These are phyloP conservation scores for Corythucha ciliata DNA, from an alignment of 2,888 invertebrate genomes.

Conservation along the genomic window DNA sequence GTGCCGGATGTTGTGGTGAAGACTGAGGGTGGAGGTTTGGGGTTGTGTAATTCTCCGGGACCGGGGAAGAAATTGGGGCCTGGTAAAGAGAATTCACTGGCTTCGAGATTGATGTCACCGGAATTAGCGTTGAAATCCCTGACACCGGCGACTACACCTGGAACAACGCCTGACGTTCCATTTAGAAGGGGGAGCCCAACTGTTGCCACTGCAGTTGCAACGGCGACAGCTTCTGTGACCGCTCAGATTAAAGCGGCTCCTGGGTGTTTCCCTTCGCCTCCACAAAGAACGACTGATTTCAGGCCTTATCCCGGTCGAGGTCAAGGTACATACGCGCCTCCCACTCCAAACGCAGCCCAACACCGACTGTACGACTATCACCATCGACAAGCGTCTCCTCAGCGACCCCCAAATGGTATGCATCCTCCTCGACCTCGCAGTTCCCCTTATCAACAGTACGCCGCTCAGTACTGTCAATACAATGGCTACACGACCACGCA, in stretches of 20 bases:
- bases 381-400: constrained; percentile 23
- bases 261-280: constrained; percentile 30
- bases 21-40: constrained; percentile 30
- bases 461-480: constrained; percentile 38
- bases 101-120: constrained; percentile 29
- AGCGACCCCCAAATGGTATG: constrained; percentile 27
- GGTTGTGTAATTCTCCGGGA: constrained; percentile 30
- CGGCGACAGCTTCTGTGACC: constrained; percentile 37
- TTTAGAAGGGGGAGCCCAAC: constrained; percentile 52
- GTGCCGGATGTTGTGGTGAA: constrained; percentile 34
- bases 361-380: constrained; percentile 24
- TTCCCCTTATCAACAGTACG: constrained; percentile 29
- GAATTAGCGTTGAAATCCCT: constrained; percentile 44
- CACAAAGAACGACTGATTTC: constrained; percentile 29
- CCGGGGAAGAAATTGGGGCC: constrained; percentile 28
- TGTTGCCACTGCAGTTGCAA: constrained; percentile 48
- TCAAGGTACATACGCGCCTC: constrained; percentile 5
- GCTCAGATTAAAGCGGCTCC: constrained; percentile 31
- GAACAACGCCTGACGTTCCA: constrained; percentile 43
- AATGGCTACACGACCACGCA: constrained; percentile 45
- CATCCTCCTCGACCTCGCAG: constrained; percentile 19
- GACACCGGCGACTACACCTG: constrained; percentile 54
- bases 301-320: constrained; percentile 19
- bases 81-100: constrained; percentile 28
- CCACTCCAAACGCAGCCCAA: neutral